A percentile compares a stretch with the other conserved stretches of the same genome.
Evolutionary conservation across 2,113 vertebrate species (phyloP).

Genomic region (Neogale vison): DNA sequence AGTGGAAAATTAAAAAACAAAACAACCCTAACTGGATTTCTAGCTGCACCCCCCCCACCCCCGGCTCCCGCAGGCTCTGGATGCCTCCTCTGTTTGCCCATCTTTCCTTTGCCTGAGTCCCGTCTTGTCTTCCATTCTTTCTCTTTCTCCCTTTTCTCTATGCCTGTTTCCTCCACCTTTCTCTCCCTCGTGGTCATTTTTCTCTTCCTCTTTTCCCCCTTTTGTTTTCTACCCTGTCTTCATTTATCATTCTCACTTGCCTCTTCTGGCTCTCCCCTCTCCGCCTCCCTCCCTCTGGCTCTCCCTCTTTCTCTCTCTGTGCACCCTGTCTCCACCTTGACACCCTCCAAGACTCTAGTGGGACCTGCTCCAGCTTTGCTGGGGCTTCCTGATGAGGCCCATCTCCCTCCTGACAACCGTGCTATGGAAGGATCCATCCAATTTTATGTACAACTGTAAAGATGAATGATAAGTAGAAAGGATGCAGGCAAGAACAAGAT

Average conservation of each 20-base stretch:
- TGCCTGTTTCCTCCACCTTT: not conserved
- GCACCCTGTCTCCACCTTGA: slow-evolving; percentile 27
- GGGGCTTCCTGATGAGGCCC: slow-evolving; percentile 78
- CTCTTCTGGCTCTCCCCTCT: not conserved
- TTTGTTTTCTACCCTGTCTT: not conserved
- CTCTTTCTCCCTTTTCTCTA: not conserved
- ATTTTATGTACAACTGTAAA: slow-evolving; percentile 90
- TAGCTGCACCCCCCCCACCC: fast-evolving
- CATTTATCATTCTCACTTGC: not conserved
- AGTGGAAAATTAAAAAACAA: not conserved
- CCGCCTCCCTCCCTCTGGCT: not conserved
- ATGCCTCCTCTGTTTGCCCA: not conserved
- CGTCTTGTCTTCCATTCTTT: not conserved
- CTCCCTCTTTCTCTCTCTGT: not conserved
- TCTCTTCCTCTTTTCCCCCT: not conserved
- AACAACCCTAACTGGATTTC: not conserved
- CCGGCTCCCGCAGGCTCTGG: fast-evolving
- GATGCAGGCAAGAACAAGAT: slow-evolving; percentile 86
- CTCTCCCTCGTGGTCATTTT: not conserved
- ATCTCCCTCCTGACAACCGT: slow-evolving; percentile 78
- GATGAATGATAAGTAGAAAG: slow-evolving; percentile 90
- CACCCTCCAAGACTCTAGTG: slow-evolving; percentile 49
- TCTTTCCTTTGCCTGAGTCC: not conserved
- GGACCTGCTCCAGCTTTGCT: slow-evolving; percentile 72
- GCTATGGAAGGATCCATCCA: slow-evolving; percentile 84